Percentiles rank a stretch among this genome's conserved stretches.
Conservation (phyloP, 2,113 vertebrate genomes). For the Henicopernis longicauda region DNA sequence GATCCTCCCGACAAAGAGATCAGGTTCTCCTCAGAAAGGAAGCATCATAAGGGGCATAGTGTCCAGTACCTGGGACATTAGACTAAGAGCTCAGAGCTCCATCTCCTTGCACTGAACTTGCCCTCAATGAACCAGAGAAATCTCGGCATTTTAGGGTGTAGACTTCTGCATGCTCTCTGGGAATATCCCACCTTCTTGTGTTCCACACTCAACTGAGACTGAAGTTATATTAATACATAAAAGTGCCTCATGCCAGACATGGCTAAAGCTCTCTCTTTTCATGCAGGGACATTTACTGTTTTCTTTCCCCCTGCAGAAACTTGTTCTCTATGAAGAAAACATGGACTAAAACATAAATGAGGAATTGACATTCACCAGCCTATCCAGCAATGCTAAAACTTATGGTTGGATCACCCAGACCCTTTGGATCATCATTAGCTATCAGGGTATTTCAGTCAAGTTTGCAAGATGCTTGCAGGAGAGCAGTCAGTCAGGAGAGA, state of each 20-base stretch:
- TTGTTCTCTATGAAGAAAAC: not conserved
- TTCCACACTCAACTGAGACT: not conserved
- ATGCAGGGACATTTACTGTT: not conserved
- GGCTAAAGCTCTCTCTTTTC: not conserved
- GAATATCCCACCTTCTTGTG: not conserved
- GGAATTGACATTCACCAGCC: not conserved
- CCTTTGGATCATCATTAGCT: not conserved
- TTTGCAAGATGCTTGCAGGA: constrained; percentile 9
- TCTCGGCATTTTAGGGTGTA: not conserved
- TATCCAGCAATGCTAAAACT: not conserved
- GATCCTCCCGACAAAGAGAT: not conserved
- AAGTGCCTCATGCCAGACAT: not conserved
- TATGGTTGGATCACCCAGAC: not conserved
- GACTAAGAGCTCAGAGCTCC: not conserved
- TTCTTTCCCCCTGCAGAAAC: not conserved
- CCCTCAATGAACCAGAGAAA: not conserved
- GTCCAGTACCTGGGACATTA: not conserved
- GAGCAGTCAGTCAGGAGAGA: not conserved
- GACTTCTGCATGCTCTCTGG: not conserved
- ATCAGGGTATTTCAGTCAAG: not conserved
- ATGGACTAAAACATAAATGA: not conserved
- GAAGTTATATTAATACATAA: not conserved
- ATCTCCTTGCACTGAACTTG: not conserved
- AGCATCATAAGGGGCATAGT: not conserved
- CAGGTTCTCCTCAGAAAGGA: not conserved